Conservation (phyloP, 2,888 invertebrate genomes). For the Pyralis farinalis region DNA sequence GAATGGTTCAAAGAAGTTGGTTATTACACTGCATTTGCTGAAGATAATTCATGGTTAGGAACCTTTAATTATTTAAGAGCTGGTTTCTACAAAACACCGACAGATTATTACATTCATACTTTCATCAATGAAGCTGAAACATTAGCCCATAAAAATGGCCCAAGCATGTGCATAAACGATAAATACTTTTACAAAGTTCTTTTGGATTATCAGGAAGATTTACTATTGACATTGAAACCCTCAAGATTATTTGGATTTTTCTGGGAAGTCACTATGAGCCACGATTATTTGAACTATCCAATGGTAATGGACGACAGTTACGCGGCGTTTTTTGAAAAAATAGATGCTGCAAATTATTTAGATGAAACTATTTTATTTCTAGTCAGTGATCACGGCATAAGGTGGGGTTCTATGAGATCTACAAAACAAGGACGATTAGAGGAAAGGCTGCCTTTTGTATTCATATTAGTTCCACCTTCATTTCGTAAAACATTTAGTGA, state of each 20-base stretch:
- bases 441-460: constrained; percentile 90
- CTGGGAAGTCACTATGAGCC: constrained; percentile 89
- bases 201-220: constrained; percentile 84
- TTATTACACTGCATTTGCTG: constrained; percentile 46
- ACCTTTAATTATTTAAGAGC: constrained; percentile 73
- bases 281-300: constrained; percentile 89
- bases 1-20: constrained; percentile 85
- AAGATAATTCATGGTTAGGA: constrained; percentile 90
- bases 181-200: constrained; percentile 84
- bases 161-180: constrained; percentile 83
- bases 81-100: constrained; percentile 70
- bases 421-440: constrained; percentile 92
- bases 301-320: constrained; percentile 85
- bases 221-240: constrained; percentile 81
- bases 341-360: constrained; percentile 71
- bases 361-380: constrained; percentile 85
- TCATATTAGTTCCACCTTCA: constrained; percentile 85
- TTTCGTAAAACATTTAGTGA: constrained; percentile 82
- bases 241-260: constrained; percentile 67
- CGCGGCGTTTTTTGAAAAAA: constrained; percentile 70
- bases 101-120: constrained; percentile 90
- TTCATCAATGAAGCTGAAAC: constrained; percentile 83
- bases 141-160: constrained; percentile 73
- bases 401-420: constrained; percentile 89
- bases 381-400: constrained; percentile 93